Evolutionary conservation across 2,888 invertebrate species (phyloP).

Genomic region (Tachina fera): DNA sequence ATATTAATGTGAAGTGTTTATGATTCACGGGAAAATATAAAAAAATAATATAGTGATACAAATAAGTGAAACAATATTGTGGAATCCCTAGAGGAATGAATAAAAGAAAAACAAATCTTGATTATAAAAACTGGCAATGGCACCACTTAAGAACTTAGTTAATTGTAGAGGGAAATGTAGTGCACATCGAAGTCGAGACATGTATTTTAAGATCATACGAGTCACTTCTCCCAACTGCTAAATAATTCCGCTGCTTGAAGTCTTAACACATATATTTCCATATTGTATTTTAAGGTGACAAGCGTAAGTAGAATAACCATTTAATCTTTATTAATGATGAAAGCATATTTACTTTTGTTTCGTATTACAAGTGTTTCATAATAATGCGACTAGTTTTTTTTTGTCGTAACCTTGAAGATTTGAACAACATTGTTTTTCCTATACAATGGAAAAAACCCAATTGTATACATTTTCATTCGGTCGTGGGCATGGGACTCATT

Average conservation of each 20-base stretch:
- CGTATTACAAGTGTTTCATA: not conserved
- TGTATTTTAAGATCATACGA: no score
- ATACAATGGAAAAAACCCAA: not conserved
- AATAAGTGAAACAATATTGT: no score
- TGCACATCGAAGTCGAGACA: no score
- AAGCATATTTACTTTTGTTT: not conserved
- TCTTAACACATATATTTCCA: not conserved
- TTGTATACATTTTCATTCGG: not conserved
- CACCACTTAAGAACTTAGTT: no score
- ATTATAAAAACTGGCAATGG: no score
- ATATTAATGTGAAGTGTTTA: no score
- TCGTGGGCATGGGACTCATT: not conserved
- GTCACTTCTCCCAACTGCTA: no score
- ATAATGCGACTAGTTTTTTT: not conserved
- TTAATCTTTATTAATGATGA: not conserved
- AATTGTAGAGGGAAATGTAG: no score
- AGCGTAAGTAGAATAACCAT: conserved; percentile 10
- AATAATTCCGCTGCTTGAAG: not conserved
- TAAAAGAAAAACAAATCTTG: no score
- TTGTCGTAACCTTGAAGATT: conserved; percentile 28
- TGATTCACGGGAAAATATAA: no score
- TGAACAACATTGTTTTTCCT: not conserved
- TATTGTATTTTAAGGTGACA: not conserved
- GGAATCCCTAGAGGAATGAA: no score
- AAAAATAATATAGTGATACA: no score